Evolutionary conservation across 2,113 vertebrate genomes (phyloP).

Genomic region (Tympanuchus pallidicinctus): DNA sequence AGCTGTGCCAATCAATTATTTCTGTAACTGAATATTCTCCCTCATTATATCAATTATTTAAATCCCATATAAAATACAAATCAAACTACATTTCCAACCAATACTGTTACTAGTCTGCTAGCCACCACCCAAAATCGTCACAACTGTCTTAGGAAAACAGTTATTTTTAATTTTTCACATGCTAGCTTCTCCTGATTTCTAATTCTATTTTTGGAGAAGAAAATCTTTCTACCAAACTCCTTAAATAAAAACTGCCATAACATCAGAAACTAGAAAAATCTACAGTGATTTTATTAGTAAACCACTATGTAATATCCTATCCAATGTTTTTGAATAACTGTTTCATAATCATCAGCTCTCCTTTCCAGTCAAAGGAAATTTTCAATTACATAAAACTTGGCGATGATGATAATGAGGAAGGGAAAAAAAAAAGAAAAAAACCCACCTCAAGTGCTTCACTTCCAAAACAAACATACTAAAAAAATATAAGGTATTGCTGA

Average conservation of each 20-base stretch:
- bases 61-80: constrained; percentile 79
- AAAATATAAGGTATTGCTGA: neutral
- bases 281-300: constrained; percentile 35
- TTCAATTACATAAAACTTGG: constrained; percentile 12
- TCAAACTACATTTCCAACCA: constrained; percentile 76
- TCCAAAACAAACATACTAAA: neutral
- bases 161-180: constrained; percentile 32
- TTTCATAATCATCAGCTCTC: constrained; percentile 32
- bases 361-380: constrained; percentile 18
- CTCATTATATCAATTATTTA: constrained; percentile 83
- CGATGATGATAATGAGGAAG: constrained; percentile 20
- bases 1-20: constrained; percentile 79
- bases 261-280: constrained; percentile 51
- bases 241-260: constrained; percentile 60
- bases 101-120: constrained; percentile 17
- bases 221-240: constrained; percentile 54
- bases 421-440: neutral
- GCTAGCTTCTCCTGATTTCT: neutral
- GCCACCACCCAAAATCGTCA: constrained; percentile 40
- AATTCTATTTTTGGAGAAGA: constrained; percentile 36
- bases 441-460: neutral
- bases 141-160: constrained; percentile 20
- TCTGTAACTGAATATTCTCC: constrained; percentile 80
- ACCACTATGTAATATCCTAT: constrained; percentile 21
- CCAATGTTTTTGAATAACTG: constrained; percentile 55